Evolutionary conservation across 2,797 vertebrate species (phyloP), one percentile per base, ranked within the genome.

Genomic region (Sylvia borin): DNA sequence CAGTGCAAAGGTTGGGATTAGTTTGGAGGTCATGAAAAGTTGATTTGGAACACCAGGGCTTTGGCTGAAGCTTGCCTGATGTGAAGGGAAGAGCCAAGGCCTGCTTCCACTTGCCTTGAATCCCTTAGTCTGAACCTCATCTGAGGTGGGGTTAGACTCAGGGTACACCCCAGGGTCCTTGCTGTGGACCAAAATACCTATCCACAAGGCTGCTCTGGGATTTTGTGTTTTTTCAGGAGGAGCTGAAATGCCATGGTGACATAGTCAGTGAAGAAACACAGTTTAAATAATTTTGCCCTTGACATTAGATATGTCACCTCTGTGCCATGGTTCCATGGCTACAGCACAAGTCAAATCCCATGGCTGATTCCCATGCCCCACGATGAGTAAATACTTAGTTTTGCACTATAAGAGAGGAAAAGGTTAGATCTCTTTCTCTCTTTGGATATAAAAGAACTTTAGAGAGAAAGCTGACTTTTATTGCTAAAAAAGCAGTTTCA

Each of bases 1-100:
- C 91, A 94, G 74, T 57, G 74, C 8, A 54, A 93, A 90, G 57
- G 53, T 60, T 96, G 61, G 78, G 61, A 91, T 85, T 92, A 82
- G 40, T 85, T 47, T 85, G 45, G 61, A 91, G 38, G 72, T 95
- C 82, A 61, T 32, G 70, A 92, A 81, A 77, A 95, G 93, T 91
- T 92, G 85, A 92, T n/a, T 61, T 74, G 65, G 87, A 89, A 92
- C 79, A 53, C 21, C 74, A 62, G 48, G 8, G 16, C 2, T 62
- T 64, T 95, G 81, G 57, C 74, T 95, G 74, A 53, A 45, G 45
- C 50, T 92, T 48, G 10, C 27, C 57, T 87, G 75, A 45, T 67
- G 78, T 3, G 3, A 79, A 82, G 32, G 67, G 67, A 76, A 68
- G 27, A 90, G 48, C 67, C 1, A n/a, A 73, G 64, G 32, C 9